Percentiles rank a stretch among this genome's conserved stretches.
Conservation (phyloP, 1,140 invertebrate species). For the Hyphantria cunea region DNA sequence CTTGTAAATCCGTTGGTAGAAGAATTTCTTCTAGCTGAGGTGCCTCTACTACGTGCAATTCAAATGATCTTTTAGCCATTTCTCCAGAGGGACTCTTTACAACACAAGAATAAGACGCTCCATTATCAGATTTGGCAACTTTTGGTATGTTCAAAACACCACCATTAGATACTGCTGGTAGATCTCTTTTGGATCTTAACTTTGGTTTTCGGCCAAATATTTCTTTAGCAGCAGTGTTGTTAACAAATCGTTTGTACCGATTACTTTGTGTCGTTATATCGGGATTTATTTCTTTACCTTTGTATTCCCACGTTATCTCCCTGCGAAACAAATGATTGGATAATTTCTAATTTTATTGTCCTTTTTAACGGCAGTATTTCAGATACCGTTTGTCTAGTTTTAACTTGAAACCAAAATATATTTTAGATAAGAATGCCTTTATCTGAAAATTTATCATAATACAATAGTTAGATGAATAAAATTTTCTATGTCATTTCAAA, state of each 20-base stretch:
- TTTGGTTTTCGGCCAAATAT: conserved; percentile 76
- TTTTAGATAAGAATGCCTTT: too few species aligned
- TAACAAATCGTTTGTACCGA: conserved; percentile 60
- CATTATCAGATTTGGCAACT: conserved; percentile 85
- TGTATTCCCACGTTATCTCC: conserved; percentile 79
- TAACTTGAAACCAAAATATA: too few species aligned
- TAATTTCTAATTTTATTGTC: not conserved
- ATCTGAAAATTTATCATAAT: too few species aligned
- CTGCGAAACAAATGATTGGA: conserved; percentile 46
- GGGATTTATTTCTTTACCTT: conserved; percentile 67
- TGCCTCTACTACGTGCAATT: conserved; percentile 88
- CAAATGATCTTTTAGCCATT: conserved; percentile 86
- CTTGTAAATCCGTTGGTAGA: conserved; percentile 86
- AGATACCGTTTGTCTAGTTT: too few species aligned
- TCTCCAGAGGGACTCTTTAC: conserved; percentile 90
- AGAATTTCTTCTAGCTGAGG: conserved; percentile 84
- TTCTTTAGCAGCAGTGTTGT: conserved; percentile 63
- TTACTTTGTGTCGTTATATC: conserved; percentile 54
- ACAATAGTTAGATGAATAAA: too few species aligned
- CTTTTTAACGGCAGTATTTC: too few species aligned
- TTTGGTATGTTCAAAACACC: conserved; percentile 86
- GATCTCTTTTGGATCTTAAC: conserved; percentile 69
- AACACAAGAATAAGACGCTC: conserved; percentile 91
- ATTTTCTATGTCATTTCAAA: too few species aligned
- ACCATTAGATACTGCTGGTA: conserved; percentile 52